These are phyloP conservation scores for Peucedramus taeniatus DNA, from an alignment of 2,113 vertebrate species.

Conservation along the genomic window DNA sequence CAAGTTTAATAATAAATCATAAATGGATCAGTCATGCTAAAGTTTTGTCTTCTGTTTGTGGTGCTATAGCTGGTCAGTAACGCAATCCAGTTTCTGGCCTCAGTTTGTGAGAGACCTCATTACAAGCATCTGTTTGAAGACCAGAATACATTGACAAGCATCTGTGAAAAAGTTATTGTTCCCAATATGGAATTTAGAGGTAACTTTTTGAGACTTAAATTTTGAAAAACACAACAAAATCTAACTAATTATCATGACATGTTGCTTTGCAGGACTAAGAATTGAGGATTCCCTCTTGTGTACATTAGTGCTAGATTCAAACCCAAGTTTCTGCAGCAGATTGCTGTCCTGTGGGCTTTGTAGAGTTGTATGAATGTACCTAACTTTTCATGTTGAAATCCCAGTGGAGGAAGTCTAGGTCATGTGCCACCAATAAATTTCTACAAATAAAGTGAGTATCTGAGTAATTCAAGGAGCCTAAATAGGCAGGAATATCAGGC, in stretches of 20 bases:
- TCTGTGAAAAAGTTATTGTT: constrained; percentile 98
- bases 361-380: background rate
- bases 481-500: background rate
- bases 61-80: constrained; percentile 90
- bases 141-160: constrained; percentile 94
- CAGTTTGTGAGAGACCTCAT: constrained; percentile 95
- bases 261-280: background rate
- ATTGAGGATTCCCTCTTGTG: background rate
- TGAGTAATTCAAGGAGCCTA: background rate
- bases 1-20: background rate
- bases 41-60: background rate
- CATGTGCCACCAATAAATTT: background rate
- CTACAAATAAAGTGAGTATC: background rate
- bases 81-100: constrained; percentile 97
- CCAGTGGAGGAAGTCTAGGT: background rate
- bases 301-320: background rate
- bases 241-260: background rate
- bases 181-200: constrained; percentile 99
- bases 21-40: background rate
- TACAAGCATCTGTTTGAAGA: constrained; percentile 98
- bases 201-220: constrained; percentile 53
- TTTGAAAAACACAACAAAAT: background rate
- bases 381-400: background rate
- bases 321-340: background rate
- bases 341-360: background rate